Evolutionary conservation across 1,140 invertebrate species (phyloP).

Genomic region (Pseudomyrmex cubaensis): DNA sequence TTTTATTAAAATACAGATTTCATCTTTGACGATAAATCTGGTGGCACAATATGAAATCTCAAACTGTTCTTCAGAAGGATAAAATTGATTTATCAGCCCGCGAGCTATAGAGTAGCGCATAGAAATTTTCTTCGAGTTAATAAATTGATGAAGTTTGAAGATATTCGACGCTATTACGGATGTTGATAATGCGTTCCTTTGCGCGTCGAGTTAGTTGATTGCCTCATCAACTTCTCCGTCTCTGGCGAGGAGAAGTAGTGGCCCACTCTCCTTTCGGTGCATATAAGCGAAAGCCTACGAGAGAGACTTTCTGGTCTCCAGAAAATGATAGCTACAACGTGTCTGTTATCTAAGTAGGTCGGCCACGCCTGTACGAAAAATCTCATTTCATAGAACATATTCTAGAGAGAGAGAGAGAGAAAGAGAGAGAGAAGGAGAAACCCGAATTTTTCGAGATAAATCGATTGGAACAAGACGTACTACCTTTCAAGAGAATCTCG

Average conservation of each 20-base stretch:
- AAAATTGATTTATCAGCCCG: neutral
- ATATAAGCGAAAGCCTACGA: conserved; percentile 25
- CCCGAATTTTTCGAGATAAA: neutral
- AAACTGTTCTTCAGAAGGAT: neutral
- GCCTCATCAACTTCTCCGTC: neutral
- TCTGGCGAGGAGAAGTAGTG: neutral
- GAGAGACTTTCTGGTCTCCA: neutral
- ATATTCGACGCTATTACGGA: conserved; percentile 6
- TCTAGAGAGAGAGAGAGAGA: neutral
- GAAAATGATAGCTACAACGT: conserved; percentile 41
- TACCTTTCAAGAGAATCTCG: neutral
- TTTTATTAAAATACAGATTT: too few species aligned
- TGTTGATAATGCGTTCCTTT: neutral
- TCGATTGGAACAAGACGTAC: neutral
- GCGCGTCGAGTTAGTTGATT: neutral
- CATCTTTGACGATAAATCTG: too few species aligned
- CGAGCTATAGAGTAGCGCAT: neutral
- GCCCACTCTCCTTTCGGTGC: neutral
- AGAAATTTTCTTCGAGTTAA: neutral
- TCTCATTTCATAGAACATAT: conserved; percentile 32
- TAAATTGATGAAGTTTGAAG: conserved; percentile 16
- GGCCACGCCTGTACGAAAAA: neutral
- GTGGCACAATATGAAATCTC: neutral
- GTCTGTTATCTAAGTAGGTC: conserved; percentile 30
- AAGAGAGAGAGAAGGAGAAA: neutral